Percentiles rank a stretch among this genome's conserved stretches.
phyloP scores from a whole-genome alignment of 2,797 vertebrate species.

The Salmo trutta region DNA sequence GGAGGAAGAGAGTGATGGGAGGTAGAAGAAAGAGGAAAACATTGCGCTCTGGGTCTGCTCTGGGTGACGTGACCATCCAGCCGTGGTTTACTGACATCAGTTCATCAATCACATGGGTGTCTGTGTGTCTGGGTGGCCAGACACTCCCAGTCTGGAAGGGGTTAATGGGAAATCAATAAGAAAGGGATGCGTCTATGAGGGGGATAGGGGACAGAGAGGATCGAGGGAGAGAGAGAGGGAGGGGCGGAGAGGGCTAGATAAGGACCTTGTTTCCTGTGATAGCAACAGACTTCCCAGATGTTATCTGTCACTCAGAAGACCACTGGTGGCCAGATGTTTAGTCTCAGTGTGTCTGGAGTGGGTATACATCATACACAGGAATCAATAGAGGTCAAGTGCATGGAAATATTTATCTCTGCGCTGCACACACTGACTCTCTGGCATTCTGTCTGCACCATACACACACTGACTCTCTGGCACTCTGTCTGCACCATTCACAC shows the following conservation, averaged over 20 bases:
- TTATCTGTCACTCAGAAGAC: not conserved
- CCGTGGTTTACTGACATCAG: constrained; percentile 43
- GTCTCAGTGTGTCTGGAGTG: constrained; percentile 56
- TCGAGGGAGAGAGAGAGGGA: constrained; percentile 38
- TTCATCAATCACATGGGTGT: constrained; percentile 76
- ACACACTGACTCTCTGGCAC: not conserved
- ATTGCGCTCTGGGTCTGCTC: constrained; percentile 36
- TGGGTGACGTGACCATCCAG: constrained; percentile 58
- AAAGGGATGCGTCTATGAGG: constrained; percentile 73
- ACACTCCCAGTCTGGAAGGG: constrained; percentile 73
- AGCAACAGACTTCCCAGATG: constrained; percentile 78
- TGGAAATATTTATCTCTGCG: constrained; percentile 60
- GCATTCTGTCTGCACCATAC: not conserved
- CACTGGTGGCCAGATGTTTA: constrained; percentile 75
- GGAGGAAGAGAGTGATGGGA: not conserved
- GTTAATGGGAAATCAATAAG: constrained; percentile 82
- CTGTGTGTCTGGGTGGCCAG: constrained; percentile 63
- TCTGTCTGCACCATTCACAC: too few species aligned
- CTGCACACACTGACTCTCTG: not conserved
- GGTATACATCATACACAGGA: constrained; percentile 52
- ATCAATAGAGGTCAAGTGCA: constrained; percentile 74
- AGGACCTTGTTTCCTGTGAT: constrained; percentile 81
- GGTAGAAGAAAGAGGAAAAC: constrained; percentile 4
- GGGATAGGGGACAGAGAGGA: constrained; percentile 58
- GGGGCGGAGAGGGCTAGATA: constrained; percentile 51